Evolutionary conservation across 2,113 vertebrate genomes (phyloP), one percentile per base, ranked within the genome.

Genomic region (Tricholaema leucomelas): DNA sequence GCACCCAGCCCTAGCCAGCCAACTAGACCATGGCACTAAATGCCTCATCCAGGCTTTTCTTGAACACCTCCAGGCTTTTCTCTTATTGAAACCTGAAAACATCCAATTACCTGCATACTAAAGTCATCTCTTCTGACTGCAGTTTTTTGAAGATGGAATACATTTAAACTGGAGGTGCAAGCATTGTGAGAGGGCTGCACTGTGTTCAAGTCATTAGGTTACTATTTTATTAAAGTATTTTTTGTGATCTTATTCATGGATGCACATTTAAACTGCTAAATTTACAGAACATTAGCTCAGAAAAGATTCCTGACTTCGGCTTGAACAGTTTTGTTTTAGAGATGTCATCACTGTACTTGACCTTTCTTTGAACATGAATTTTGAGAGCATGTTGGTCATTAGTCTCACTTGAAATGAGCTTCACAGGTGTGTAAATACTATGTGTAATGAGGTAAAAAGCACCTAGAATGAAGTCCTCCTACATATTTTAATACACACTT

Each of bases 281-380:
- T 87, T 42, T 89, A 60, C 13, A 55, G 33, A 77, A 85, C 66
- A 36, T 52, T 71, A 36, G 12, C 52, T 88, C 46, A 55, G 74
- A 52, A 76, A 38, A 73, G 3, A 81, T 58, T 64, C 6, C 42
- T 82, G 16, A 55, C 33, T 87, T 63, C 58, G 82, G 58, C 12
- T 55, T 83, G 24, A 33, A 42, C 30, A 52, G 24, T 2, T 2
- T 2, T 30, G 28, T 87, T 92, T 81, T 28, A 66, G 40, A 54
- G 21, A 67, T 79, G 27, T 50, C 38, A 36, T 76, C 42, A 30
- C 42, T 56, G 31, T 64, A 67, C 21, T 64, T 94, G 61, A 42
- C 15, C 92, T 95, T 93, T 61, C 60, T 85, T 85, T 84, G 40
- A 55, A 23, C 65, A 44, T n/a, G 65, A 61, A 86, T 91, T 83